These are phyloP conservation scores for Rhinoptilus africanus DNA, from an alignment of 2,113 vertebrate species.

Conservation along the genomic window DNA sequence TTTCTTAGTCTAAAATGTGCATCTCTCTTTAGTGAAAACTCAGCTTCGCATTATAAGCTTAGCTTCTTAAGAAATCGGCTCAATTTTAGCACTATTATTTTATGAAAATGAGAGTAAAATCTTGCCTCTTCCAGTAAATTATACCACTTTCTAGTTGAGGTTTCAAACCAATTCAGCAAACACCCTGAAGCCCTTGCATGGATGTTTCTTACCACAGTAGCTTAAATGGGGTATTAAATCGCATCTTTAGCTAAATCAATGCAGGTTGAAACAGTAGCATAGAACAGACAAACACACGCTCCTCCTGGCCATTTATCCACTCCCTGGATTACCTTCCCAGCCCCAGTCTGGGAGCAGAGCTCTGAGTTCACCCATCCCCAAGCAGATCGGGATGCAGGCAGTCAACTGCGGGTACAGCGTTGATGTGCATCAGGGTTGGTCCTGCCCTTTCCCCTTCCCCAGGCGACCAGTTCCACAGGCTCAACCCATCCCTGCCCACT, in stretches of 20 bases:
- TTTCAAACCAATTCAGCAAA: neutral
- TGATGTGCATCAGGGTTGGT: fast-evolving
- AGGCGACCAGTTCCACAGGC: fast-evolving
- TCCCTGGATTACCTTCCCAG: neutral
- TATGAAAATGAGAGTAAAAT: neutral
- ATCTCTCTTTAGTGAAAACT: neutral
- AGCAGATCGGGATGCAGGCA: fast-evolving
- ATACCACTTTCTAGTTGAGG: neutral
- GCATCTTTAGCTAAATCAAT: neutral
- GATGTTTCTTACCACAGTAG: neutral
- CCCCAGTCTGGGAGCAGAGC: neutral
- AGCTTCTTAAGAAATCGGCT: neutral
- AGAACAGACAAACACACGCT: neutral
- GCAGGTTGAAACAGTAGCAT: neutral
- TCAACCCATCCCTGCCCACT: neutral
- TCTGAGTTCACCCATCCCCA: neutral
- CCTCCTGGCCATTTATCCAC: neutral
- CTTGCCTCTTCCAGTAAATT: neutral
- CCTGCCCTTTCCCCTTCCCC: neutral
- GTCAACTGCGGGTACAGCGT: no score
- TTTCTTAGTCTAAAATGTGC: neutral
- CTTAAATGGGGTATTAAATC: neutral
- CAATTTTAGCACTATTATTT: neutral
- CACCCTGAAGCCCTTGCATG: neutral
- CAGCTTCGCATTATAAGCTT: neutral